A percentile compares a stretch with the other conserved stretches of the same genome.
Evolutionary conservation across 2,113 vertebrate species (phyloP).

Genomic region (Nycticebus coucang): DNA sequence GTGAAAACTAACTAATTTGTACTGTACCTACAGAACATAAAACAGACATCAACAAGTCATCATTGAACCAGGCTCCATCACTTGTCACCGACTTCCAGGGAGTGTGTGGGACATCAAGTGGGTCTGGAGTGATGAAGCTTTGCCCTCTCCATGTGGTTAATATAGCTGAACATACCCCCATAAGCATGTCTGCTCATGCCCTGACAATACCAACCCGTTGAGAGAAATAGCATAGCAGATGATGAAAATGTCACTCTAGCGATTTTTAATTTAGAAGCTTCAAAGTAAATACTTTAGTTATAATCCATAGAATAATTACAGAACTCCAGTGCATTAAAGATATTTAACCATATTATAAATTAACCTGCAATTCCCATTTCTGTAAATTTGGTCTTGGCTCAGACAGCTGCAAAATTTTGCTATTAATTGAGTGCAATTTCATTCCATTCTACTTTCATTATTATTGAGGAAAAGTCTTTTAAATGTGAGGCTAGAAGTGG

Average conservation of each 20-base stretch:
- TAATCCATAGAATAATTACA: neutral
- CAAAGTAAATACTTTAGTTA: neutral
- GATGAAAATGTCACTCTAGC: neutral
- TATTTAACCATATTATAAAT: conserved; percentile 38
- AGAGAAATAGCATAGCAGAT: neutral
- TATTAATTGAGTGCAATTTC: neutral
- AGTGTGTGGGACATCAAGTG: neutral
- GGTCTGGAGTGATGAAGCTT: conserved; percentile 17
- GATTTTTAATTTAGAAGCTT: conserved; percentile 21
- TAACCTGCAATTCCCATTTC: conserved; percentile 18
- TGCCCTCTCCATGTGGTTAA: neutral
- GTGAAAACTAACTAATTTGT: neutral
- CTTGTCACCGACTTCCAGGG: neutral
- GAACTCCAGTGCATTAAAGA: neutral
- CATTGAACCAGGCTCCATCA: neutral
- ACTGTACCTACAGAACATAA: neutral
- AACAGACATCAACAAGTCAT: neutral
- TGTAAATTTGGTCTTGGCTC: conserved; percentile 27
- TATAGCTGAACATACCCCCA: neutral
- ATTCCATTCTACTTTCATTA: neutral
- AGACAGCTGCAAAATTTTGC: neutral
- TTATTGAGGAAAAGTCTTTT: conserved; percentile 9
- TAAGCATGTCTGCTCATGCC: no score
- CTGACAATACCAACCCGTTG: neutral
- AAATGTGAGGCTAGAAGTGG: neutral